Evolutionary conservation across 2,113 vertebrate genomes (phyloP), one percentile per base, ranked within the genome.

Genomic region (Melozone crissalis): DNA sequence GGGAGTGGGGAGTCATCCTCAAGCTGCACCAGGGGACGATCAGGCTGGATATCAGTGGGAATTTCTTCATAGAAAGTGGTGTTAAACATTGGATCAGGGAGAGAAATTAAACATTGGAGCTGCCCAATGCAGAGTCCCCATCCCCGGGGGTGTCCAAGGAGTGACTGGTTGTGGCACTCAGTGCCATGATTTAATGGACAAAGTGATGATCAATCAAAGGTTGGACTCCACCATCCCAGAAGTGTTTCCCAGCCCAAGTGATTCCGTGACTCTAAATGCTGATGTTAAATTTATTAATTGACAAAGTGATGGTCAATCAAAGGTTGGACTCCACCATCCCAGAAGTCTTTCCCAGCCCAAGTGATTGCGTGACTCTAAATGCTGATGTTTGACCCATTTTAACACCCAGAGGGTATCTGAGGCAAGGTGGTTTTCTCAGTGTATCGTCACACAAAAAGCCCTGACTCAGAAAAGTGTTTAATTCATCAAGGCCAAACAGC

Each of bases 371-470:
- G 39, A 10, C 10, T 68, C 52, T 46, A 46, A 46, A 46, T 46
- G 24, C 30, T 54, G 63, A 12, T 37, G 14, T 3, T 15, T 7
- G 61, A 63, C 15, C 24, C 49, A 0, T n/a, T n/a, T 66, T 35
- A 66, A 57, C 46, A 5, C 44, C 1, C 21, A 59, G 46, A 59
- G 27, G 8, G 0, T 13, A 5, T 51, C 28, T 30, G 0, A 41
- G 82, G 57, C 61, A 13, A 47, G 80, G 41, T 17, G 6, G 21
- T 43, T 92, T 51, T 69, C 72, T 77, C 63, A 4, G 15, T 3
- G 1, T 23, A 3, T 23, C 7, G 8, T 26, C 22, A 5, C 41
- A 63, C 26, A 33, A 57, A 63, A 84, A 71, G 22, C 51, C 65
- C 55, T 46, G 46, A 19, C 41, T 74, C 39, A 13, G 35, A 33